Conservation (phyloP, 2,113 vertebrate species). For the Amia ocellicauda region DNA sequence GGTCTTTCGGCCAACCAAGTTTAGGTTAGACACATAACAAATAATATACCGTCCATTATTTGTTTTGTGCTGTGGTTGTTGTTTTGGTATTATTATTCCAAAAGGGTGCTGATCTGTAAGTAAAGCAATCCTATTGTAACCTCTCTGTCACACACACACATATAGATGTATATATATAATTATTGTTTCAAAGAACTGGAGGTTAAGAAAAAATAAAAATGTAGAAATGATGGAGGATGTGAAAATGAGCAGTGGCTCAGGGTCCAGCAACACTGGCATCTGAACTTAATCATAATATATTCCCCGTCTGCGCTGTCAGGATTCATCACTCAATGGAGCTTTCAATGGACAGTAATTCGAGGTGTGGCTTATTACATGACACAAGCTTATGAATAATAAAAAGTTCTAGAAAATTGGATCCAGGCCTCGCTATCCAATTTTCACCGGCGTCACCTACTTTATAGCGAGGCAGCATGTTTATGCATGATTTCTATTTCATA, state of each 20-base stretch:
- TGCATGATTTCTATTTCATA: conserved; percentile 99
- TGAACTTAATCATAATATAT: conserved; percentile 95
- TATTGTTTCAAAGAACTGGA: not conserved
- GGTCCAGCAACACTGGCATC: conserved; percentile 73
- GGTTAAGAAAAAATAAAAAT: conserved; percentile 3
- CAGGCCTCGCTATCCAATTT: conserved; percentile 92
- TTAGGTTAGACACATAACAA: no score
- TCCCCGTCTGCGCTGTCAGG: conserved; percentile 85
- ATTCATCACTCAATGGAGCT: conserved; percentile 83
- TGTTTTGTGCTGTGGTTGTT: no score
- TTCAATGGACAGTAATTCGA: conserved; percentile 86
- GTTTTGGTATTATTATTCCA: not conserved
- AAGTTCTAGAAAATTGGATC: conserved; percentile 84
- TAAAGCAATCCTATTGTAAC: no score
- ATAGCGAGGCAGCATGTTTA: conserved; percentile 88
- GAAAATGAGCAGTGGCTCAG: conserved; percentile 52
- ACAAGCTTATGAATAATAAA: conserved; percentile 97
- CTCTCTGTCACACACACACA: no score
- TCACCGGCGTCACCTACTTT: conserved; percentile 85
- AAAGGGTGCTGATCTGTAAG: not conserved
- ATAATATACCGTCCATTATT: no score
- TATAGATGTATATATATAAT: no score
- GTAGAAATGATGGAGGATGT: conserved; percentile 55
- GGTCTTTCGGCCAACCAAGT: no score
- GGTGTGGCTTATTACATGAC: conserved; percentile 94